phyloP scores from a whole-genome alignment of 2,113 vertebrate genomes.

The Phrynosoma blainvillii region DNA sequence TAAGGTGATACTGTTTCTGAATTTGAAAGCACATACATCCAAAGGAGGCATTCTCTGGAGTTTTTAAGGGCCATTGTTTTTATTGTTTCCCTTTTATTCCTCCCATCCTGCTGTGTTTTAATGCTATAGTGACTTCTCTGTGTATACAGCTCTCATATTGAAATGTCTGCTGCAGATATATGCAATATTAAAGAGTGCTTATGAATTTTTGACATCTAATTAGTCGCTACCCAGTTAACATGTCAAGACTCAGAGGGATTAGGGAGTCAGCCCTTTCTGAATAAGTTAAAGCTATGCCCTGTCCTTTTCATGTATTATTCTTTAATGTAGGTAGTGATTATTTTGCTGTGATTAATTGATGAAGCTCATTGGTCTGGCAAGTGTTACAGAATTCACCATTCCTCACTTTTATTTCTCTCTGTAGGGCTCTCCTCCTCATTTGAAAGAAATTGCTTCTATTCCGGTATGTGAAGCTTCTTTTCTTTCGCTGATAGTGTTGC shows the following conservation, averaged over 20 bases:
- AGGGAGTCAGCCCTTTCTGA: conserved; percentile 91
- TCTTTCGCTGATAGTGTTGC: conserved; percentile 40
- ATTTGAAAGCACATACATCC: conserved; percentile 84
- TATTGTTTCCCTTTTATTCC: conserved; percentile 86
- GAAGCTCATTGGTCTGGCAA: conserved; percentile 86
- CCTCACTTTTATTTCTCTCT: conserved; percentile 76
- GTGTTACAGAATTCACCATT: conserved; percentile 78
- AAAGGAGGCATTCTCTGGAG: conserved; percentile 84
- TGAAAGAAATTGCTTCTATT: conserved; percentile 61
- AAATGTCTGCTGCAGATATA: conserved; percentile 97
- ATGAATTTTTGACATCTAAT: conserved; percentile 99
- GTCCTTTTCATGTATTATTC: conserved; percentile 93
- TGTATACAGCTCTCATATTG: conserved; percentile 97
- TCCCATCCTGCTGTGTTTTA: conserved; percentile 84
- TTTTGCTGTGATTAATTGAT: conserved; percentile 98
- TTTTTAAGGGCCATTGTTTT: conserved; percentile 90
- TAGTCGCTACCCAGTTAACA: conserved; percentile 98
- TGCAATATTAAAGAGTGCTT: conserved; percentile 99
- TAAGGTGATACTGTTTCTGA: conserved; percentile 87
- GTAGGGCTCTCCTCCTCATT: conserved; percentile 64
- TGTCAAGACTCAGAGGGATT: conserved; percentile 92
- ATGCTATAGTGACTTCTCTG: conserved; percentile 90
- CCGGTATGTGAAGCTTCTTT: conserved; percentile 50
- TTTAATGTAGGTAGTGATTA: conserved; percentile 98
- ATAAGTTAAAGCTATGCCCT: conserved; percentile 88